Percentiles rank a stretch among this genome's conserved stretches.
These are phyloP conservation scores for Caenorhabditis parvicauda DNA, from an alignment of 2,888 invertebrate genomes.

Conservation along the genomic window DNA sequence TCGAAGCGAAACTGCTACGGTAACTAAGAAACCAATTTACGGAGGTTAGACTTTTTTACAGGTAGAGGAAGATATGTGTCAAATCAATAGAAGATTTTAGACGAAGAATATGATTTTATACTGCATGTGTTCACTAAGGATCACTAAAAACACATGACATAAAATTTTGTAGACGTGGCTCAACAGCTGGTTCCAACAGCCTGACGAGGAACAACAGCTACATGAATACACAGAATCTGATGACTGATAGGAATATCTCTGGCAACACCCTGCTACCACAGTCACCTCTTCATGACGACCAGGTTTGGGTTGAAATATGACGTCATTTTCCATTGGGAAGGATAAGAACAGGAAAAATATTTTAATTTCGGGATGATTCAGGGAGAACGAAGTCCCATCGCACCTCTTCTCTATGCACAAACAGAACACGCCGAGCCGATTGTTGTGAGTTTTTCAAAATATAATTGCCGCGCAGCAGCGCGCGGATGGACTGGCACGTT, in stretches of 20 bases:
- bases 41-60: too few species aligned
- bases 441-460: conserved; percentile 21
- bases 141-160: conserved; percentile 10
- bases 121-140: too few species aligned
- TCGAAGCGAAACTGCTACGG: too few species aligned
- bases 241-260: conserved; percentile 52
- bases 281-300: conserved; percentile 55
- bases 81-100: too few species aligned
- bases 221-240: conserved; percentile 14
- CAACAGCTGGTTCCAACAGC: conserved; percentile 5
- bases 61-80: too few species aligned
- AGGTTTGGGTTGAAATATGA: conserved; percentile 6
- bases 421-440: conserved; percentile 28
- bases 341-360: too few species aligned
- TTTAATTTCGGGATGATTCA: conserved; percentile 9
- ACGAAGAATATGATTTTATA: too few species aligned
- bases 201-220: conserved; percentile 4
- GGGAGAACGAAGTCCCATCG: conserved; percentile 34
- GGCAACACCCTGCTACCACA: conserved; percentile 56
- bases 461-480: too few species aligned
- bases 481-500: too few species aligned
- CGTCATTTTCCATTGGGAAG: neutral
- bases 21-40: too few species aligned
- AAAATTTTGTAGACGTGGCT: conserved; percentile 30
- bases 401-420: conserved; percentile 39